Conservation (phyloP, 2,113 vertebrate genomes). For the Rousettus leschenaultii region DNA sequence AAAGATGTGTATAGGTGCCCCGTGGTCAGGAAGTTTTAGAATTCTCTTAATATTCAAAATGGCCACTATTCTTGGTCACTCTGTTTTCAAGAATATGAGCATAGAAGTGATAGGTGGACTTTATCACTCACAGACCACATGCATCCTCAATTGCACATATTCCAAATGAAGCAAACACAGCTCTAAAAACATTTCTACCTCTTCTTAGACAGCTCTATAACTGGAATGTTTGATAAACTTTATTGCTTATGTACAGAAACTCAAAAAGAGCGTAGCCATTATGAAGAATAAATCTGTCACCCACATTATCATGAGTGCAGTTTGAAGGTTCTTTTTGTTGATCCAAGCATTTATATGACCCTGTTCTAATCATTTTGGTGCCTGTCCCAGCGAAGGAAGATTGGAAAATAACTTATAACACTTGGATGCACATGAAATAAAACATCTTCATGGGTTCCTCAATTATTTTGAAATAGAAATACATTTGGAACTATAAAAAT, state of each 20-base stretch:
- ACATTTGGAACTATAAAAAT: slow-evolving; percentile 39
- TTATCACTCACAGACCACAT: neutral
- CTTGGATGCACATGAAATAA: neutral
- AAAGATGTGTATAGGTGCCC: slow-evolving; percentile 47
- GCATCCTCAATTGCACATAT: neutral
- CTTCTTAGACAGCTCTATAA: neutral
- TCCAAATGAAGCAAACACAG: neutral
- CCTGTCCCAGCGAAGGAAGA: neutral
- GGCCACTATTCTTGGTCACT: neutral
- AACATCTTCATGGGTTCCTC: neutral
- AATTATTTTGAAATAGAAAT: neutral
- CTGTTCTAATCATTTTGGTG: neutral
- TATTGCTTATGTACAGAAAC: neutral
- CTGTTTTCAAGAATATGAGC: neutral
- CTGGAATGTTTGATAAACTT: neutral
- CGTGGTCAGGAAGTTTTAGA: slow-evolving; percentile 28
- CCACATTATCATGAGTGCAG: neutral
- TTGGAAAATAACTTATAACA: neutral
- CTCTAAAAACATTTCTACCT: neutral
- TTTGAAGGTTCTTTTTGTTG: neutral
- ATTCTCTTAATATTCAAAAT: neutral
- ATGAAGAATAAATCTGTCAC: neutral
- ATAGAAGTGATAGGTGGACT: neutral
- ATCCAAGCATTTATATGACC: neutral
- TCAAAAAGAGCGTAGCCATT: neutral